Evolutionary conservation across 2,888 invertebrate genomes (phyloP).

Genomic region (Embidobia sp.): DNA sequence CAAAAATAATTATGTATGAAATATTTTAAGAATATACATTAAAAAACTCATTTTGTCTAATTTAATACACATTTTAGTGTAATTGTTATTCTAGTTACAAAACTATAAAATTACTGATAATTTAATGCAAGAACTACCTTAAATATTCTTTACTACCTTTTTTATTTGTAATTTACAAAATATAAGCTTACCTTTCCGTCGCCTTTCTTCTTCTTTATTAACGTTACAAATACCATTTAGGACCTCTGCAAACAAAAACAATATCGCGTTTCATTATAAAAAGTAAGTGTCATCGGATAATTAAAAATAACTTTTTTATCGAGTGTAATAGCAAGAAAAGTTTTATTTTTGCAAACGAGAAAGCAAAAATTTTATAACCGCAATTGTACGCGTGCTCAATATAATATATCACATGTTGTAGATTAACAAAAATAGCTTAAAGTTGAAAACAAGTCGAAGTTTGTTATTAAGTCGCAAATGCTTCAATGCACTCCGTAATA

Average conservation of each 20-base stretch:
- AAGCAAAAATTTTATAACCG: no score
- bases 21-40: no score
- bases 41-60: no score
- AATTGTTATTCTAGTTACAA: no score
- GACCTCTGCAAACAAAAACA: conserved; percentile 78
- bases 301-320: conserved; percentile 39
- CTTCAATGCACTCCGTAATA: conserved; percentile 30
- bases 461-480: conserved; percentile 33
- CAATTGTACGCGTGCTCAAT: conserved; percentile 23
- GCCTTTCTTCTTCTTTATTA: conserved; percentile 80
- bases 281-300: conserved; percentile 25
- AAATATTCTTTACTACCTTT: no score
- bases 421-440: conserved; percentile 53
- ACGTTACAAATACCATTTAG: conserved; percentile 81
- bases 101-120: no score
- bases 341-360: conserved; percentile 49
- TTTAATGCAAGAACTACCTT: no score
- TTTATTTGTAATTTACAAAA: background rate
- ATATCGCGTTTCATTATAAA: conserved; percentile 4
- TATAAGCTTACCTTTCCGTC: conserved; percentile 79
- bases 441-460: conserved; percentile 45
- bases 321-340: conserved; percentile 12
- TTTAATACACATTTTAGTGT: no score
- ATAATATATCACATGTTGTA: conserved; percentile 32
- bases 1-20: no score